Conservation (phyloP, 2,888 invertebrate genomes). For the Malthinus flaveolus region DNA sequence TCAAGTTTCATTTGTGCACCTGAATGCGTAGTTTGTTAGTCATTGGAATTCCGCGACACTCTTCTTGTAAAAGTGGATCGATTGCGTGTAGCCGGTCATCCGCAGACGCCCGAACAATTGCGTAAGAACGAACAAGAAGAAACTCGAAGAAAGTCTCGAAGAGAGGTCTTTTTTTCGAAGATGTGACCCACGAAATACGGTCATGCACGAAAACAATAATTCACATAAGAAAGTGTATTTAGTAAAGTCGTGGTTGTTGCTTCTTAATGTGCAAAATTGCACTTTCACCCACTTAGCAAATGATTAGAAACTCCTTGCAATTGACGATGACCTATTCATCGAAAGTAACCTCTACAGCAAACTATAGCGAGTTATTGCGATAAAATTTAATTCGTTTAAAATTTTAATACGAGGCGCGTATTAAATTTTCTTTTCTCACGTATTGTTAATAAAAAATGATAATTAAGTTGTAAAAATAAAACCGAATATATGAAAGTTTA, state of each 20-base stretch:
- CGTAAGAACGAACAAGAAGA: too few species aligned
- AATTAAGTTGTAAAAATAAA: not conserved
- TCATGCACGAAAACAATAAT: constrained; percentile 15
- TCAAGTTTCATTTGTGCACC: too few species aligned
- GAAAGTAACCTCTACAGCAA: constrained; percentile 18
- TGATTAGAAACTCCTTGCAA: constrained; percentile 20
- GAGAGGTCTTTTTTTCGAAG: not conserved
- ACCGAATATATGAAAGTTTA: too few species aligned
- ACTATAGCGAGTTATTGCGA: constrained; percentile 13
- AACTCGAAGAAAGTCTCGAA: not conserved
- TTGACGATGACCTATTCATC: constrained; percentile 18
- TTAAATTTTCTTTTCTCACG: constrained; percentile 1
- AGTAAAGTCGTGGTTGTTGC: constrained; percentile 11
- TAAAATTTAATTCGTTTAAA: constrained; percentile 6
- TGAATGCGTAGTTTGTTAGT: too few species aligned
- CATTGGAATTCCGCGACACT: too few species aligned
- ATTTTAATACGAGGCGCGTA: not conserved
- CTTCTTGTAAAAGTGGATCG: too few species aligned
- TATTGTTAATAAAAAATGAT: not conserved
- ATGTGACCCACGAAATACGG: constrained; percentile 7
- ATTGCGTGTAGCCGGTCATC: too few species aligned
- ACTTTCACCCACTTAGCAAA: constrained; percentile 31
- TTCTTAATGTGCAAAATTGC: constrained; percentile 17
- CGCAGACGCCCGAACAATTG: too few species aligned
- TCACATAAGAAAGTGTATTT: constrained; percentile 23